Conservation (phyloP, 2,888 invertebrate species). For the Polydrusus pterygomalis region DNA sequence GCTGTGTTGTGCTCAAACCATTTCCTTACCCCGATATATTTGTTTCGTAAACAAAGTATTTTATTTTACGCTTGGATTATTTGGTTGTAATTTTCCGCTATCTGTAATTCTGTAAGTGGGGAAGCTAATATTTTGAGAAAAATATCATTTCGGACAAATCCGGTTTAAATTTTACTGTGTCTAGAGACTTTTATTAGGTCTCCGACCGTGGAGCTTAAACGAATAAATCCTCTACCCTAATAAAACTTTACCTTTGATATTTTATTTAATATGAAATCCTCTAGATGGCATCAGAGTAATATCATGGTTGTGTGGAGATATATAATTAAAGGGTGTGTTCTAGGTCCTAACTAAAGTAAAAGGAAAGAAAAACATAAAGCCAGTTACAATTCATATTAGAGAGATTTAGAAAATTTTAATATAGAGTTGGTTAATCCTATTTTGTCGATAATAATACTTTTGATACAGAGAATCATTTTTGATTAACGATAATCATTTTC, state of each 20-base stretch:
- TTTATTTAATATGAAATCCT: constrained; percentile 20
- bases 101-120: neutral
- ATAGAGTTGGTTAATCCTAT: no score
- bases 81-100: constrained; percentile 17
- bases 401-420: no score
- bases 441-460: no score
- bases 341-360: neutral
- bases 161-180: constrained; percentile 28
- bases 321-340: neutral
- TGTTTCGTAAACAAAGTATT: constrained; percentile 17
- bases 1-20: no score
- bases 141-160: constrained; percentile 30
- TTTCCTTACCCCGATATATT: neutral
- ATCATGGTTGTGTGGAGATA: constrained; percentile 14
- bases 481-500: no score
- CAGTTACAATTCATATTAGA: no score
- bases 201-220: constrained; percentile 22
- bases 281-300: constrained; percentile 8
- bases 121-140: constrained; percentile 31
- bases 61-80: constrained; percentile 20
- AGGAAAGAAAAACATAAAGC: neutral
- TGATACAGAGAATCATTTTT: no score
- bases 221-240: constrained; percentile 25
- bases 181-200: constrained; percentile 32
- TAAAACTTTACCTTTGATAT: constrained; percentile 33